These are phyloP conservation scores for Leptopterna dolabrata DNA, from an alignment of 2,888 invertebrate species.

Conservation along the genomic window DNA sequence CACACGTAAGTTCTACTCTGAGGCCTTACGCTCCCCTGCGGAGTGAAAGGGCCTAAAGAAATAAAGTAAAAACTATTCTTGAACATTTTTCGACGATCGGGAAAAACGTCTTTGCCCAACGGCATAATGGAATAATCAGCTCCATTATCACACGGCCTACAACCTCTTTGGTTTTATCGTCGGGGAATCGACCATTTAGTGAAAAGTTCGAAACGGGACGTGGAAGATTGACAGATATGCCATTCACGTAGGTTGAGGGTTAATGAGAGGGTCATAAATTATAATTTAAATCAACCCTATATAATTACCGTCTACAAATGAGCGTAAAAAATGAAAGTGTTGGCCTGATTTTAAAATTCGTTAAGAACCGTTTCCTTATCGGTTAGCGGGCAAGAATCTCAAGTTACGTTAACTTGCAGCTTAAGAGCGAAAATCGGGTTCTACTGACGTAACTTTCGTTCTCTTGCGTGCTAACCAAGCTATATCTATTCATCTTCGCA, in stretches of 20 bases:
- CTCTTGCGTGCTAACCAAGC: background rate
- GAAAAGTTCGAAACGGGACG: background rate
- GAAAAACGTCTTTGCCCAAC: background rate
- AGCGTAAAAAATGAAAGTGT: background rate
- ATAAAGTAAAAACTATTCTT: no score
- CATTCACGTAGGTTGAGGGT: background rate
- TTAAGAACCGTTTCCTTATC: background rate
- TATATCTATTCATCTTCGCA: constrained; percentile 8
- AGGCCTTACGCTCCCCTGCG: no score
- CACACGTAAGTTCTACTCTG: constrained; percentile 14
- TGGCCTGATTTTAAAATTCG: background rate
- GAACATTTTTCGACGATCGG: background rate
- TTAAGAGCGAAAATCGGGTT: background rate
- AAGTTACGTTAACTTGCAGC: background rate
- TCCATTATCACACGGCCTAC: background rate
- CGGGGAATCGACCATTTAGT: background rate
- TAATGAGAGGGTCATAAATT: constrained; percentile 40
- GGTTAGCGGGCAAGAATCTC: background rate
- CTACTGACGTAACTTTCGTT: background rate
- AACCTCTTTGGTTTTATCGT: background rate
- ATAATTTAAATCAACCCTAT: background rate
- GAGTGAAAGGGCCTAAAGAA: no score
- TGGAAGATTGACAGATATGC: background rate
- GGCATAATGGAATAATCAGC: background rate
- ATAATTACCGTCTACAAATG: background rate